Evolutionary conservation across 2,113 vertebrate species (phyloP).

Genomic region (Orientallactaga bullata): DNA sequence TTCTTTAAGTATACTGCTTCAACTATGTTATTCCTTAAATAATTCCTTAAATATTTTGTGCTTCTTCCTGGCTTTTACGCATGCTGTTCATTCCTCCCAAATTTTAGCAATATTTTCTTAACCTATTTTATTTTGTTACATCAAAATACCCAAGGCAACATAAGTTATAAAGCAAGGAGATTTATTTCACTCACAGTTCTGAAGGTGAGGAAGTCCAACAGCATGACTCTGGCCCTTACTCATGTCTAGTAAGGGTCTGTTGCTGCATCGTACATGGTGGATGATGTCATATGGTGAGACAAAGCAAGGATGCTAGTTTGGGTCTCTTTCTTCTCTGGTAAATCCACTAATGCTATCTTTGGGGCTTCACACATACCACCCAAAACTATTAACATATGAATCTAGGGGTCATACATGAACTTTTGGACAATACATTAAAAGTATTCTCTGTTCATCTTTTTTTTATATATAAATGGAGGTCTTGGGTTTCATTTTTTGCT

Average conservation of each 20-base stretch:
- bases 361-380: background rate
- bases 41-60: background rate
- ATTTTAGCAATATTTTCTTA: too few relatives aligned
- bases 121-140: background rate
- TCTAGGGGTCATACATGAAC: background rate
- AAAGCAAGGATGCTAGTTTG: background rate
- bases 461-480: constrained; percentile 3
- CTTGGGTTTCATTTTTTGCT: background rate
- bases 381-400: background rate
- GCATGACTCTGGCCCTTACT: background rate
- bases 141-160: background rate
- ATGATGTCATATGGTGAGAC: background rate
- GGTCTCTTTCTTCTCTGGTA: background rate
- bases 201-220: background rate
- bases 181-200: background rate
- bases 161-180: background rate
- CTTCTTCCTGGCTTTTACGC: background rate
- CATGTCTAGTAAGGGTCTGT: background rate
- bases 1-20: background rate
- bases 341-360: background rate
- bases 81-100: background rate
- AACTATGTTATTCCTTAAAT: background rate
- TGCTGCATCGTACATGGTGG: background rate
- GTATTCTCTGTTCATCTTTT: background rate
- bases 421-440: background rate